Base-by-base conservation (phyloP, 1,140 invertebrate genomes). In the Drosophila jambulina region DNA sequence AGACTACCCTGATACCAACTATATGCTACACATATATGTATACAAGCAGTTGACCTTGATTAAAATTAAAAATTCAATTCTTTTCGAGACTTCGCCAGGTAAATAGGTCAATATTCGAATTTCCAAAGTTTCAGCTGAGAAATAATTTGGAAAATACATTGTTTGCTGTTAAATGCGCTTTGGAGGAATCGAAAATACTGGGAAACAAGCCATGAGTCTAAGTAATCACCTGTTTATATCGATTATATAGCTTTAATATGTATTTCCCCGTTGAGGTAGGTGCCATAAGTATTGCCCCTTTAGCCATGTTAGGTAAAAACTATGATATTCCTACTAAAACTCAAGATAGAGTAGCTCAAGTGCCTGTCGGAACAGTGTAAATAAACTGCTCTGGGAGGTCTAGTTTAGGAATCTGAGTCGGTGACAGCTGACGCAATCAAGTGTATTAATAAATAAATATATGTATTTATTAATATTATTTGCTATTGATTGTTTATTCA, bases 401-500 rank as follows among this genome's bases (percentile, higher is more conserved):
- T 67, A 51, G 62, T 34, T 67, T 40, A 45, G 38, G n/a, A 42
- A 63, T 67, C 42, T 9, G 3, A 27, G 15, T 27, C 32, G n/a
- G 10, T 1, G 13, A 36, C 12, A 54, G 3, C 32, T 63, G 59
- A 64, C 63, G 61, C 63, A 68, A 68, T 56, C 23, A 23, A 43
- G 40, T 54, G 48, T 49, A 54, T 62, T 61, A 34, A 43, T 64
- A 36, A 34, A 38, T 43, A 64, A 25, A 19, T 32, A 29, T 17
- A 1, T 29, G 10, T 15, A 60, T 64, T 23, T 60, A n/a, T 32
- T 68, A 53, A 46, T 70, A 53, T 68, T 53, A 67, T 43, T 67
- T 27, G n/a, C 46, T 68, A 53, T 53, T 45, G 36, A 68, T 68
- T 70, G 48, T 68, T 70, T 46, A 54, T 45, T 21, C 15, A 29